These are phyloP conservation scores for Epistrophe grossulariae DNA, from an alignment of 2,888 invertebrate species.

Conservation along the genomic window DNA sequence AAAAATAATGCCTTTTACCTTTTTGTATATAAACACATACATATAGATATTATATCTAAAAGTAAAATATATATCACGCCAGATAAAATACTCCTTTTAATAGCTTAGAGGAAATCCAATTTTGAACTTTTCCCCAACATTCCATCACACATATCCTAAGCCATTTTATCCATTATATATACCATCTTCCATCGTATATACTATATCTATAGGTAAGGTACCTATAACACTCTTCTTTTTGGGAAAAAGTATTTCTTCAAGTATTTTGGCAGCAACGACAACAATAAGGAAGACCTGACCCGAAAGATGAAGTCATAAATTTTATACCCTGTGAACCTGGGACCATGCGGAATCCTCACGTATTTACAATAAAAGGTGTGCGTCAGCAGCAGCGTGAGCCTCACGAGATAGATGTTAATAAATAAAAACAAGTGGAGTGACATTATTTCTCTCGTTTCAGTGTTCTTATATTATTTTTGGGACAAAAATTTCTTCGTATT, in stretches of 20 bases:
- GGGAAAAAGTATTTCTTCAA: conserved; percentile 15
- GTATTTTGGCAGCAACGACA: conserved; percentile 34
- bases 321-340: conserved; percentile 43
- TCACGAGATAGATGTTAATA: conserved; percentile 59
- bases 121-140: conserved; percentile 41
- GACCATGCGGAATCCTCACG: conserved; percentile 65
- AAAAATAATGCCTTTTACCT: conserved; percentile 23
- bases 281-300: conserved; percentile 25
- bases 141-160: conserved; percentile 49
- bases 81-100: conserved; percentile 30
- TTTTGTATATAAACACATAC: background rate
- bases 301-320: conserved; percentile 70
- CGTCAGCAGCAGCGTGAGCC: conserved; percentile 11
- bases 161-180: conserved; percentile 6
- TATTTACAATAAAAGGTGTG: conserved; percentile 63
- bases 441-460: conserved; percentile 36
- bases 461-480: conserved; percentile 23
- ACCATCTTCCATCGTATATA: conserved; percentile 15
- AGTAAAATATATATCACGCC: background rate
- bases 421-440: conserved; percentile 56
- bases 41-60: background rate
- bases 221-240: background rate
- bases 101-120: conserved; percentile 25
- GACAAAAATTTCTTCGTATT: conserved; percentile 38
- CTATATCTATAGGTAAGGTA: background rate